Conservation (phyloP, 2,797 vertebrate species). For the Scolopax rusticola region DNA sequence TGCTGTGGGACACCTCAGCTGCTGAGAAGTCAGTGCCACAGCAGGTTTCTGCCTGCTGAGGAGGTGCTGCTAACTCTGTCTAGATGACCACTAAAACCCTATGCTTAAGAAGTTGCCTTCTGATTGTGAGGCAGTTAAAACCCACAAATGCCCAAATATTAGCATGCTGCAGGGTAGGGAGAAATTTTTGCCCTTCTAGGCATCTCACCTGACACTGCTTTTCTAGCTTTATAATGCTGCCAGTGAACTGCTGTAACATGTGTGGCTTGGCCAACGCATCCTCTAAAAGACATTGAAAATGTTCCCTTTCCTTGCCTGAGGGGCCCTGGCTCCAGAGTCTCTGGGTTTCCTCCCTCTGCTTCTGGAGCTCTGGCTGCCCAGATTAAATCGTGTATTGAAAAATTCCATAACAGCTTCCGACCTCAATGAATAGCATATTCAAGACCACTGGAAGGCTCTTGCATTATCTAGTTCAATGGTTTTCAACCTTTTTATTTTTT, state of each 20-base stretch:
- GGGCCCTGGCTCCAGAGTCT: background rate
- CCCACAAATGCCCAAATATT: background rate
- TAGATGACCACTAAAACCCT: background rate
- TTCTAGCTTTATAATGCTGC: background rate
- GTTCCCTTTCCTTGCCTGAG: slow-evolving; percentile 18
- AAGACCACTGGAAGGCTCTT: slow-evolving; percentile 49
- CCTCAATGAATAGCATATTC: slow-evolving; percentile 58
- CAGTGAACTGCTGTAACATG: background rate
- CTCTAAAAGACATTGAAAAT: slow-evolving; percentile 13
- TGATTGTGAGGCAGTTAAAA: background rate
- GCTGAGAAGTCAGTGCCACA: background rate
- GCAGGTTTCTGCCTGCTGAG: background rate
- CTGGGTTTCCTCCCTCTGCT: slow-evolving; percentile 38
- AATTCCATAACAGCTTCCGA: slow-evolving; percentile 47
- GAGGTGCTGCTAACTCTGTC: background rate
- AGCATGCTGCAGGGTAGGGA: background rate
- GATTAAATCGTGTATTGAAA: slow-evolving; percentile 50
- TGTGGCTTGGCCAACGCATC: background rate
- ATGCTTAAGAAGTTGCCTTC: background rate
- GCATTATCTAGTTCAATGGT: slow-evolving; percentile 3
- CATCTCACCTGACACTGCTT: slow-evolving; percentile 21
- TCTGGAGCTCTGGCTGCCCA: slow-evolving; percentile 37
- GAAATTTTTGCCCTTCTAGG: background rate
- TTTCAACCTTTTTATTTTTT: background rate
- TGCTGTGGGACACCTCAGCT: rapidly evolving